Percentiles rank a stretch among this genome's conserved stretches.
phyloP scores from a whole-genome alignment of 2,113 vertebrate genomes.

The Chroicocephalus ridibundus region DNA sequence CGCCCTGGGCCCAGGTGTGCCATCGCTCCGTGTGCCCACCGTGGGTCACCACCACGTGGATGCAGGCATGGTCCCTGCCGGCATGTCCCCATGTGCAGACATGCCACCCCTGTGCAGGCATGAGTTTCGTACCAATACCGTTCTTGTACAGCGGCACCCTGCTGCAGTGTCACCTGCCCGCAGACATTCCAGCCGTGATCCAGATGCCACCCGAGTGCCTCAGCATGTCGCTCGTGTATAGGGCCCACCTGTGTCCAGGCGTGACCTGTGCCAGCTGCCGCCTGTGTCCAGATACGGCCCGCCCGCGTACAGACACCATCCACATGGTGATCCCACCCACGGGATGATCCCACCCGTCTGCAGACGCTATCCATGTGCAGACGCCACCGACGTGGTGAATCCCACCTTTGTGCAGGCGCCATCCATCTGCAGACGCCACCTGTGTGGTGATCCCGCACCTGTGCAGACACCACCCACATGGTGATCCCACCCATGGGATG shows the following conservation, averaged over 20 bases:
- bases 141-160: rapidly evolving
- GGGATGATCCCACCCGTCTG: not conserved
- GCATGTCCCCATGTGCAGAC: not conserved
- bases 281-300: not conserved
- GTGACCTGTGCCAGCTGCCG: not conserved
- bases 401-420: rapidly evolving
- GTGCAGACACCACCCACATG: too few relatives aligned
- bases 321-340: rapidly evolving
- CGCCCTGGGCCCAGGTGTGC: rapidly evolving
- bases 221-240: not conserved
- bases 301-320: rapidly evolving
- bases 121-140: rapidly evolving
- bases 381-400: not conserved
- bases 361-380: not conserved
- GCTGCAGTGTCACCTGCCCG: not conserved
- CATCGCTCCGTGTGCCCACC: not conserved
- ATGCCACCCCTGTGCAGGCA: not conserved
- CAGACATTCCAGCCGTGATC: rapidly evolving
- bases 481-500: not conserved
- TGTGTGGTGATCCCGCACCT: not conserved
- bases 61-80: too few relatives aligned
- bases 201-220: not conserved
- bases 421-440: not conserved
- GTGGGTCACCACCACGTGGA: rapidly evolving
- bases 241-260: not conserved